These are phyloP conservation scores for Scleropages formosus DNA, from an alignment of 2,797 vertebrate species.

Conservation along the genomic window DNA sequence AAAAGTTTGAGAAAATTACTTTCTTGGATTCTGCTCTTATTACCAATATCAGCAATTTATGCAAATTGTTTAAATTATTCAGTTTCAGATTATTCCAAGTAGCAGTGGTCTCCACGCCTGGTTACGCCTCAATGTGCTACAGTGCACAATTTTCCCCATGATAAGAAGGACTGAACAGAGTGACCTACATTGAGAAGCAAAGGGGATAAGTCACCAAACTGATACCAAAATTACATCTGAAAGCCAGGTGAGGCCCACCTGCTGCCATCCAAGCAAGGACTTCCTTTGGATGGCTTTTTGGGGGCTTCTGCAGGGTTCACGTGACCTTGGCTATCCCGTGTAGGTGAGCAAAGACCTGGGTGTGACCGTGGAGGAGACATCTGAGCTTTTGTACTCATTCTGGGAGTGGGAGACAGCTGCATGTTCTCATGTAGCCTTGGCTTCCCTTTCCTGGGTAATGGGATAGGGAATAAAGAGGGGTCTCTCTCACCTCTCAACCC, in stretches of 20 bases:
- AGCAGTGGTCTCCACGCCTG: no score
- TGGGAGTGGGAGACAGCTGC: not conserved
- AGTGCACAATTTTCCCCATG: no score
- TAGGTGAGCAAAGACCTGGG: not conserved
- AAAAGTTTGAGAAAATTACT: no score
- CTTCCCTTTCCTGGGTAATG: not conserved
- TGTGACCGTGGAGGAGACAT: not conserved
- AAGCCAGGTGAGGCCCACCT: slow-evolving; percentile 48
- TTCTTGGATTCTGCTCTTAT: no score
- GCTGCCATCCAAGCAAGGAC: slow-evolving; percentile 36
- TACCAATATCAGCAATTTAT: not conserved
- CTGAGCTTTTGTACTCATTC: not conserved
- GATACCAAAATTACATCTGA: no score
- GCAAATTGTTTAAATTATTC: not conserved
- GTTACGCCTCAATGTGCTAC: no score
- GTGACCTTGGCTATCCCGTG: not conserved
- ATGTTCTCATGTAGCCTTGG: not conserved
- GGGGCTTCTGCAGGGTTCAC: not conserved
- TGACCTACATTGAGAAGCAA: not conserved
- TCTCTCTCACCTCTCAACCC: not conserved
- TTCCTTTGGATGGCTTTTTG: slow-evolving; percentile 25
- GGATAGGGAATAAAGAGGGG: not conserved
- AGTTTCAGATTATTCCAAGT: not conserved
- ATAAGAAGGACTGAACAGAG: not conserved
- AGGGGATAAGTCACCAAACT: not conserved